Conservation (phyloP, 2,888 invertebrate genomes). For the Lasiommata megera region DNA sequence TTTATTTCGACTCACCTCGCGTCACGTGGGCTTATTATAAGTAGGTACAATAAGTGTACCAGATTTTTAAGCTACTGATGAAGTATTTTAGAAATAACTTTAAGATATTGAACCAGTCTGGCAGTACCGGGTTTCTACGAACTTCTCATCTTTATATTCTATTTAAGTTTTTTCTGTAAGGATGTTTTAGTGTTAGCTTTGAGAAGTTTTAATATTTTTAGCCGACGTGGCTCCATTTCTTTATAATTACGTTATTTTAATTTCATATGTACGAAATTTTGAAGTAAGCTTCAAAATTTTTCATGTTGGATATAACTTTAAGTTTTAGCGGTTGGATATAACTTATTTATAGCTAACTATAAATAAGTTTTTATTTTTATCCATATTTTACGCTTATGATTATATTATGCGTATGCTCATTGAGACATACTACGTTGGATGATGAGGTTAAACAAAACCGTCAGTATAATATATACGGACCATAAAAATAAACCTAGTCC, state of each 20-base stretch:
- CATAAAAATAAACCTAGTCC: too few relatives aligned
- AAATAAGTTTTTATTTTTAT: too few relatives aligned
- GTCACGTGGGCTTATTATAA: too few relatives aligned
- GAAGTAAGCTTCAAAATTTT: not conserved
- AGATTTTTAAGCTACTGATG: slow-evolving; percentile 34
- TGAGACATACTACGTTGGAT: too few relatives aligned
- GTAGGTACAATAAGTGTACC: too few relatives aligned
- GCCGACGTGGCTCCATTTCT: not conserved
- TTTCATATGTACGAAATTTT: not conserved
- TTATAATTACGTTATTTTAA: slow-evolving; percentile 1
- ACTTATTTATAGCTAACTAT: too few relatives aligned
- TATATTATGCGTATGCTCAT: too few relatives aligned
- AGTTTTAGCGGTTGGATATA: not conserved
- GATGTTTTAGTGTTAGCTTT: not conserved
- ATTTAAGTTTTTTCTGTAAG: slow-evolving; percentile 5
- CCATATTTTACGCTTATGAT: too few relatives aligned
- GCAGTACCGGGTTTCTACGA: slow-evolving; percentile 5
- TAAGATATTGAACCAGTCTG: slow-evolving; percentile 13
- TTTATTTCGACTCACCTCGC: too few relatives aligned
- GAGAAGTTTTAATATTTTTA: not conserved
- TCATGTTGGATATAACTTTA: not conserved
- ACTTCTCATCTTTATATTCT: slow-evolving; percentile 3
- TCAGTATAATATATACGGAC: too few relatives aligned
- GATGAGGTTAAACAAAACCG: too few relatives aligned
- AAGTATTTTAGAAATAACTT: slow-evolving; percentile 32